These are phyloP conservation scores for Phodopus roborovskii DNA, from an alignment of 2,113 vertebrate genomes.

Conservation along the genomic window DNA sequence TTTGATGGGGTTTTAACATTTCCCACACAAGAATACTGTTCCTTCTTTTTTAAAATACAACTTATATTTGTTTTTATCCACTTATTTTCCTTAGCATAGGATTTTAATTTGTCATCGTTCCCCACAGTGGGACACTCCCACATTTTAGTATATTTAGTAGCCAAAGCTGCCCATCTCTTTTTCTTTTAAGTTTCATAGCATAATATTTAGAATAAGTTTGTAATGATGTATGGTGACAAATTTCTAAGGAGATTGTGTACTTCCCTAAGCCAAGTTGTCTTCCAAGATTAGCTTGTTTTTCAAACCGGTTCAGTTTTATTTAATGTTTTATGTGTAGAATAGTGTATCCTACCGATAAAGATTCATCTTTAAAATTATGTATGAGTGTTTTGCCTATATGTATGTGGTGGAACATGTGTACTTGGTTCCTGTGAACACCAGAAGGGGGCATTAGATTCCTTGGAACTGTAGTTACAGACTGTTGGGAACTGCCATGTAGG, in stretches of 20 bases:
- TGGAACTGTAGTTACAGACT: neutral
- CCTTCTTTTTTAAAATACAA: conserved; percentile 11
- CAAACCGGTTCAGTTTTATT: conserved; percentile 36
- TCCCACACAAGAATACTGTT: neutral
- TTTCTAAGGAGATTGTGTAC: conserved; percentile 25
- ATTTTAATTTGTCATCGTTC: conserved; percentile 52
- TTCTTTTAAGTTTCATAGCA: conserved; percentile 51
- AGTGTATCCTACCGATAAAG: neutral
- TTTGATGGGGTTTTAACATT: conserved; percentile 21
- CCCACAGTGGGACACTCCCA: neutral
- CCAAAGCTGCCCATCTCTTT: neutral
- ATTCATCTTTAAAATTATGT: neutral
- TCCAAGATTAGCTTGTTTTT: conserved; percentile 13
- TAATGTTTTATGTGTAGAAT: conserved; percentile 41
- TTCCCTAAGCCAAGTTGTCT: neutral
- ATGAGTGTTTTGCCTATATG: neutral
- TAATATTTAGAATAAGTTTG: conserved; percentile 44
- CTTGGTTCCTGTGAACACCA: neutral
- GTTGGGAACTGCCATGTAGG: neutral
- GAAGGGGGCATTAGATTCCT: neutral
- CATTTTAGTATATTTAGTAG: conserved; percentile 3
- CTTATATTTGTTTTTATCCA: conserved; percentile 45
- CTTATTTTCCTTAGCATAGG: conserved; percentile 13
- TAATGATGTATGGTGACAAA: conserved; percentile 19
- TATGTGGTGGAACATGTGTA: neutral